Conservation (phyloP, 2,113 vertebrate species). For the Nipponia nippon region DNA sequence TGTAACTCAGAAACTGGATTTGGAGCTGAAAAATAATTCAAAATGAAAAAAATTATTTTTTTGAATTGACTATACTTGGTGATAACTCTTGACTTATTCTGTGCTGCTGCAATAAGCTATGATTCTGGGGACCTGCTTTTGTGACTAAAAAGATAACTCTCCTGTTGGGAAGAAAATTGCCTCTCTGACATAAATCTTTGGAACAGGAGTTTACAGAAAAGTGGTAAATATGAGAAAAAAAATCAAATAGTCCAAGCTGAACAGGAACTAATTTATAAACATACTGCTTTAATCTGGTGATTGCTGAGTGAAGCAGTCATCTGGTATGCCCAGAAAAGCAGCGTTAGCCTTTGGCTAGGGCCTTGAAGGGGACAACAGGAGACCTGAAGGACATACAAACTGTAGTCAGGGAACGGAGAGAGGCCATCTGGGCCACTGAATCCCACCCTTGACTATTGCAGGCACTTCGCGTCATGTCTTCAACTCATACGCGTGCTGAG, state of each 20-base stretch:
- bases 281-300: not conserved
- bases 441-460: not conserved
- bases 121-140: slow-evolving; percentile 36
- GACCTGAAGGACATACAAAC: not conserved
- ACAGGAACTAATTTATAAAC: not conserved
- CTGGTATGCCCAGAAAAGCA: not conserved
- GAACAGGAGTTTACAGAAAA: not conserved
- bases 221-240: not conserved
- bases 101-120: slow-evolving; percentile 19
- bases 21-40: slow-evolving; percentile 60
- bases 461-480: not conserved
- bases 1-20: slow-evolving; percentile 55
- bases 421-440: not conserved
- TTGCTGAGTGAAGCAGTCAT: not conserved
- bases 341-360: not conserved
- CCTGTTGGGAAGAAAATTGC: slow-evolving; percentile 46
- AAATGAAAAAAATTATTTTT: not conserved
- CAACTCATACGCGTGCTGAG: fast-evolving
- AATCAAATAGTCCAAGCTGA: not conserved
- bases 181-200: slow-evolving; percentile 38
- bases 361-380: not conserved
- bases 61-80: slow-evolving; percentile 26
- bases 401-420: not conserved
- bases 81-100: slow-evolving; percentile 56
- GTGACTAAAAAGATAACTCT: slow-evolving; percentile 46